Evolutionary conservation across 2,888 invertebrate genomes (phyloP), one percentile per base, ranked within the genome.

Genomic region (Idaea dimidiata): DNA sequence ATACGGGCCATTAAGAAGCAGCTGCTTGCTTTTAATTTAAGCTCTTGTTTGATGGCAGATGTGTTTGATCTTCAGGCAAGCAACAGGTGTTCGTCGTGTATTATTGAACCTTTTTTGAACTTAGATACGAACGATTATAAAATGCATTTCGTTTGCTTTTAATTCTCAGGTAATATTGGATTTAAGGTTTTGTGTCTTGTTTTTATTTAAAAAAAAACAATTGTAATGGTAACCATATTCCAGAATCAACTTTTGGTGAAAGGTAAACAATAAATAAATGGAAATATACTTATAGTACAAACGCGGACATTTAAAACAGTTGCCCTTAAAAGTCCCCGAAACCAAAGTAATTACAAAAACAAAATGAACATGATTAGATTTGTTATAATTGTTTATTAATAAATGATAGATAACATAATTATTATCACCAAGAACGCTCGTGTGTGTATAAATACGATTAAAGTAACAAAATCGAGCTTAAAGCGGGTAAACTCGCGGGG

Each of bases 1-100:
- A 55, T 62, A 70, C 68, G 67, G 67, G 70, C 65, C 33, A 61
- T 43, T 43, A 43, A 43, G 1, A 43, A 43, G 43, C 43, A 43
- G 43, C 43, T 43, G 43, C 43, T 43, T 43, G 43, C 43, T 43
- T 43, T 24, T 43, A 43, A 43, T 43, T 43, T 10, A 43, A 43
- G 7, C 10, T 43, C 43, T 43, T 43, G 43, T 43, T 43, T 10
- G 43, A 43, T 43, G 43, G 43, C 43, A 43, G 43, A 43, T 43
- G 43, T 43, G 43, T 43, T 43, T 43, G 43, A 43, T 43, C 8
- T 43, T 7, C 10, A 43, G 10, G 43, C 43, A 43, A 43, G 43
- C 43, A 43, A 43, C 43, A 43, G 43, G 43, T 43, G 43, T 43
- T 43, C 43, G 10, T 43, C 43, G 43, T 43, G 6, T 43, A 43